phyloP scores from a whole-genome alignment of 2,797 vertebrate genomes.

The Acanthopagrus latus region DNA sequence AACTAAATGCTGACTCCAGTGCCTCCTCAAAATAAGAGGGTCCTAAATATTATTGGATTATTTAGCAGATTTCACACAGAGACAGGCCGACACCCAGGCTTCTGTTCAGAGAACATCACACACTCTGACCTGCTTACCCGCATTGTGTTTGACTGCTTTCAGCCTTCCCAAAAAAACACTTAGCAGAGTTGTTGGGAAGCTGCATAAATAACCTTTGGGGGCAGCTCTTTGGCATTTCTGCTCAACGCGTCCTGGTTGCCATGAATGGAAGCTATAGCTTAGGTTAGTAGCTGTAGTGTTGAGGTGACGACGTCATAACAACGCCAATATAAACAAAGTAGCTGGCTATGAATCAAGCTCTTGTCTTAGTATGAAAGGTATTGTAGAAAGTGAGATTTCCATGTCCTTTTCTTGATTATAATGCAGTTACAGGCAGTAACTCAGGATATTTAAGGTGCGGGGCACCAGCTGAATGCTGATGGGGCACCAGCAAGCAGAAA shows the following conservation, averaged over 20 bases:
- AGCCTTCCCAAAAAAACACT: constrained; percentile 5
- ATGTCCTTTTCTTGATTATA: too few species aligned
- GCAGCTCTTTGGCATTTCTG: neutral
- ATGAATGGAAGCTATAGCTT: neutral
- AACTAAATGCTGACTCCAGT: constrained; percentile 73
- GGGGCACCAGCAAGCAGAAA: too few species aligned
- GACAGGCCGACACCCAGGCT: constrained; percentile 26
- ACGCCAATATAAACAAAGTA: too few species aligned
- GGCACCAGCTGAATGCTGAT: too few species aligned
- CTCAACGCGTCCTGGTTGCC: too few species aligned
- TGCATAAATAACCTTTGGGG: constrained; percentile 9
- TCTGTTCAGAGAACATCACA: constrained; percentile 45
- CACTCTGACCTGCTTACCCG: constrained; percentile 55
- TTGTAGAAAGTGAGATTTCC: too few species aligned
- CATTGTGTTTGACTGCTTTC: constrained; percentile 28
- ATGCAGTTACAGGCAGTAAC: too few species aligned
- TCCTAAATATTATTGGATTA: constrained; percentile 72
- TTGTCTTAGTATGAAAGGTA: too few species aligned
- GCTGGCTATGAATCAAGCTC: too few species aligned
- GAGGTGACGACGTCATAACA: too few species aligned
- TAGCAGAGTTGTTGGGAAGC: neutral
- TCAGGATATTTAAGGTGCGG: too few species aligned
- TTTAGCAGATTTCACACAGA: constrained; percentile 67
- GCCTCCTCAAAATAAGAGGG: constrained; percentile 58
- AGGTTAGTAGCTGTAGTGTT: neutral